phyloP scores from a whole-genome alignment of 92 coral and sea anemone genomes.

The Ricordea florida region DNA sequence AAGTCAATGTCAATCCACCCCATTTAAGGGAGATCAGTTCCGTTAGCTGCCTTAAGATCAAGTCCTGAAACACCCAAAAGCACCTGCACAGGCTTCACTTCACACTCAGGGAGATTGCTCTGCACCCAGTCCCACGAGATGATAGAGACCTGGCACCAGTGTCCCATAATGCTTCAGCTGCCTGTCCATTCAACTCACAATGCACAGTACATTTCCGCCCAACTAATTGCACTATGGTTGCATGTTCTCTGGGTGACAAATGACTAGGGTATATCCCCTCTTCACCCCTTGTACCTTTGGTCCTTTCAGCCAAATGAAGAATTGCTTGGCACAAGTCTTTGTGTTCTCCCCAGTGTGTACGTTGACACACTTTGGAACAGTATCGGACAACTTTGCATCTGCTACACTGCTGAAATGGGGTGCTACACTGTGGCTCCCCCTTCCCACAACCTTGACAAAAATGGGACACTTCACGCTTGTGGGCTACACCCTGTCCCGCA shows the following conservation, averaged over 20 bases:
- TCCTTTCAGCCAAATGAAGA: constrained; percentile 4
- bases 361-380: too few species aligned
- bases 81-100: constrained; percentile 22
- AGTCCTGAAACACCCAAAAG: too few species aligned
- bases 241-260: constrained; percentile 71
- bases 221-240: constrained; percentile 47
- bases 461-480: too few species aligned
- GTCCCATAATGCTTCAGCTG: too few species aligned
- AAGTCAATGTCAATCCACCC: too few species aligned
- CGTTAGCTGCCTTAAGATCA: constrained; percentile 49
- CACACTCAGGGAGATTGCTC: constrained; percentile 14
- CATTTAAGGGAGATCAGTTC: too few species aligned
- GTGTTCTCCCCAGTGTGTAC: constrained; percentile 27
- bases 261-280: constrained; percentile 54
- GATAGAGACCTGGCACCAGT: too few species aligned
- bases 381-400: constrained; percentile 20
- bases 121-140: constrained; percentile 31
- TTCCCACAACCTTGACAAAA: too few species aligned
- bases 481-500: too few species aligned
- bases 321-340: constrained; percentile 43
- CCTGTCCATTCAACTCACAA: too few species aligned
- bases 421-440: too few species aligned
- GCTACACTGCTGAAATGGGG: constrained; percentile 13
- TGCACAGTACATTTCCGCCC: constrained; percentile 61
- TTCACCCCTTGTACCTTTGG: constrained; percentile 8